phyloP scores from a whole-genome alignment of 2,113 vertebrate genomes.

The Pandion haliaetus region DNA sequence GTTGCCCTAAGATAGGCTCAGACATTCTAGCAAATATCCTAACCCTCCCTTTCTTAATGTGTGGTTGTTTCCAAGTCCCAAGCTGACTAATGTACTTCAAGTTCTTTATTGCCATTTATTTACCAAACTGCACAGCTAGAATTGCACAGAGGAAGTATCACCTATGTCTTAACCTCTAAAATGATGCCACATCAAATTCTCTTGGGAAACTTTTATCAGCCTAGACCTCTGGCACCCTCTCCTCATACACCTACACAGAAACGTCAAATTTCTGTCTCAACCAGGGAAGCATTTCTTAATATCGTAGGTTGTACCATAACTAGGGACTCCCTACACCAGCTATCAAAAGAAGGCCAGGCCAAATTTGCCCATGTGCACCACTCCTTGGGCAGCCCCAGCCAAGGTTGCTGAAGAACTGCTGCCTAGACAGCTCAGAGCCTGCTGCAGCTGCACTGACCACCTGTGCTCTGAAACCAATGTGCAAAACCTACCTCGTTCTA shows the following conservation, averaged over 20 bases:
- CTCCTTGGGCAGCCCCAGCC: not conserved
- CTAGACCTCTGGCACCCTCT: rapidly evolving
- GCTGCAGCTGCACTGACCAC: rapidly evolving
- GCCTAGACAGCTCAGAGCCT: not conserved
- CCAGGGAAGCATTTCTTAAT: rapidly evolving
- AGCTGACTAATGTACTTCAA: not conserved
- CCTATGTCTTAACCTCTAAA: not conserved
- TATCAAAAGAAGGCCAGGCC: not conserved
- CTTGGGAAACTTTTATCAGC: not conserved
- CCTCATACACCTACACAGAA: not conserved
- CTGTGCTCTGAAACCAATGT: rapidly evolving
- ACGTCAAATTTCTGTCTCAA: not conserved
- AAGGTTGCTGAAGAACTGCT: not conserved
- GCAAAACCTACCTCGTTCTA: not conserved
- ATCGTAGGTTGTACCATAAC: rapidly evolving
- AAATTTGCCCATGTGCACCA: too few relatives aligned
- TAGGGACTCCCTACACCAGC: too few relatives aligned
- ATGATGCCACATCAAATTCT: not conserved
- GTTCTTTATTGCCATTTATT: not conserved
- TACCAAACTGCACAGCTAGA: not conserved
- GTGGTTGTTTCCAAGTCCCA: not conserved
- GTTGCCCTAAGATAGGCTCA: not conserved
- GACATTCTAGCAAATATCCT: not conserved
- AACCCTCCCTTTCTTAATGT: not conserved
- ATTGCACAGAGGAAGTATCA: not conserved